Evolutionary conservation across 2,113 vertebrate genomes (phyloP).

Genomic region (Colius striatus): DNA sequence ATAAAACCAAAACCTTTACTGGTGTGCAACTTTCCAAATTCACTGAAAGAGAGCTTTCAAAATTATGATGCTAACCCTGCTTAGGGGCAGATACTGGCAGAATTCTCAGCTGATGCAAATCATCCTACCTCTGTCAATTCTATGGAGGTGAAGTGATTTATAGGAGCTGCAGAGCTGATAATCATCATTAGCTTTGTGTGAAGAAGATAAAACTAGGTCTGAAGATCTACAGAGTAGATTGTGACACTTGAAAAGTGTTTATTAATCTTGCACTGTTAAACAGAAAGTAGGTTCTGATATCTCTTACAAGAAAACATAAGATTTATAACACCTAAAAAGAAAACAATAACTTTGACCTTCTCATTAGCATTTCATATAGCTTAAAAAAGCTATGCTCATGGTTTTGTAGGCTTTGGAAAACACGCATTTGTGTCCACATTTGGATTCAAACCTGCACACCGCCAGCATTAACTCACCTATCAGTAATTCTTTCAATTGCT

Average conservation of each 20-base stretch:
- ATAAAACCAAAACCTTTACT: not conserved
- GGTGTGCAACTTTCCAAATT: not conserved
- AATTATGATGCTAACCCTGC: not conserved
- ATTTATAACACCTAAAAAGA: not conserved
- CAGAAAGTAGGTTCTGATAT: not conserved
- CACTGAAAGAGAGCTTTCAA: not conserved
- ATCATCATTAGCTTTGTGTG: not conserved
- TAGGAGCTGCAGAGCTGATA: not conserved
- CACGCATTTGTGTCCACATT: not conserved
- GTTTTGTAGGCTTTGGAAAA: not conserved
- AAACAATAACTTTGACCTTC: not conserved
- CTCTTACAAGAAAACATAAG: not conserved
- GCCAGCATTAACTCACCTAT: not conserved
- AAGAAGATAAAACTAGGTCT: constrained; percentile 13
- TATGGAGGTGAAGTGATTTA: not conserved
- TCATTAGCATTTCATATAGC: not conserved
- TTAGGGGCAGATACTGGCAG: not conserved
- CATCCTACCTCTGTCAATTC: not conserved
- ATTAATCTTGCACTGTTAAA: constrained; percentile 29
- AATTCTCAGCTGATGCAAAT: not conserved
- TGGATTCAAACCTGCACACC: not conserved
- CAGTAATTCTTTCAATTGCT: not conserved
- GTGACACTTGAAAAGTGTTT: constrained; percentile 11
- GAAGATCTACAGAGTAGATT: not conserved
- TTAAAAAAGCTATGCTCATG: not conserved